These are phyloP conservation scores for Ciconia maguari DNA, from an alignment of 2,113 vertebrate species.

Conservation along the genomic window DNA sequence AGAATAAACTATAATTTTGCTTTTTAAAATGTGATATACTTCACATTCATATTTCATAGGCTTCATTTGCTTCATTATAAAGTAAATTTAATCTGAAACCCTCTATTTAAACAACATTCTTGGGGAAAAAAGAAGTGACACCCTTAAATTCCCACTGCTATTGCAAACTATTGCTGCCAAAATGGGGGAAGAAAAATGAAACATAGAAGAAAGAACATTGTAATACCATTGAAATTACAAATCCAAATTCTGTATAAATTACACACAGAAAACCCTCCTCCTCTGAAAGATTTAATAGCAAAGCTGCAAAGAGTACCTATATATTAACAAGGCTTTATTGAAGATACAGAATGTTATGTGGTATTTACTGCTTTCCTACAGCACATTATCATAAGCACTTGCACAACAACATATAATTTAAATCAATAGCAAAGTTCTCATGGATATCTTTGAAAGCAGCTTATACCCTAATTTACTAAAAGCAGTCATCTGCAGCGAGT, in stretches of 20 bases:
- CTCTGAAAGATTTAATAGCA: neutral
- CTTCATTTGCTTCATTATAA: neutral
- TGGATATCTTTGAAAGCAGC: neutral
- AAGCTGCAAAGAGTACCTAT: neutral
- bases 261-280: neutral
- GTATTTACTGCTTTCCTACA: neutral
- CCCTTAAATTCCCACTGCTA: neutral
- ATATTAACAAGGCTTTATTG: neutral
- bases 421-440: neutral
- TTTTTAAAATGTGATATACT: neutral
- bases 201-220: neutral
- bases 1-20: neutral
- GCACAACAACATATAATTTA: neutral
- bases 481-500: neutral
- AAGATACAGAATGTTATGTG: neutral
- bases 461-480: neutral
- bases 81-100: neutral
- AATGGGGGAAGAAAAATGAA: neutral
- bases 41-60: neutral
- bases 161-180: neutral
- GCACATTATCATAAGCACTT: conserved; percentile 5
- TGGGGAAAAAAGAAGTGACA: neutral
- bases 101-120: neutral
- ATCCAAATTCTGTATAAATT: neutral
- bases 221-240: neutral